Percentiles rank a stretch among this genome's conserved stretches.
These are phyloP conservation scores for Eucera pruinosa DNA, from an alignment of 2,888 invertebrate species.

Conservation along the genomic window DNA sequence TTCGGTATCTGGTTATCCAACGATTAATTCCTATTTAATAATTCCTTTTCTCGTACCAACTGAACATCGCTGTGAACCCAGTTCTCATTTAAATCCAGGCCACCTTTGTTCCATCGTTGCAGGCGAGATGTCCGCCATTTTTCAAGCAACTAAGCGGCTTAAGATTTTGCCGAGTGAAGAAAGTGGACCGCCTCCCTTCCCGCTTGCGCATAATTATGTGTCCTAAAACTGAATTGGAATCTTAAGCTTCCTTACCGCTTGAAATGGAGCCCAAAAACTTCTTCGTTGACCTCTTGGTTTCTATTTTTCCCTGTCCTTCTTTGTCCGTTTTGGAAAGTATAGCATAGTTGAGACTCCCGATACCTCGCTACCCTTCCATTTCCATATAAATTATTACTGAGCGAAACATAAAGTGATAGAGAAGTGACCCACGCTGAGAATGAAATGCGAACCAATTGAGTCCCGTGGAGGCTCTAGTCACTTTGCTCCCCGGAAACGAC, in stretches of 20 bases:
- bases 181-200: conserved; percentile 34
- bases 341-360: too few species aligned
- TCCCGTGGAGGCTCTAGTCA: not conserved
- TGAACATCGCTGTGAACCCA: conserved; percentile 33
- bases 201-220: conserved; percentile 61
- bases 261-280: conserved; percentile 51
- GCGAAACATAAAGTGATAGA: conserved; percentile 29
- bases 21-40: conserved; percentile 66
- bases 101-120: conserved; percentile 58
- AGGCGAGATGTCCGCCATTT: conserved; percentile 52
- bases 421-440: conserved; percentile 20
- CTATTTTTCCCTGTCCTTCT: not conserved
- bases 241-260: conserved; percentile 61
- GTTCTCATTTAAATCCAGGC: conserved; percentile 59
- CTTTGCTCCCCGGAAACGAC: conserved; percentile 20
- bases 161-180: conserved; percentile 60
- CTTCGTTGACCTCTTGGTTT: not conserved
- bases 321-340: too few species aligned
- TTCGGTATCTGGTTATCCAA: conserved; percentile 32
- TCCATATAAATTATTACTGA: conserved; percentile 46
- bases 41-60: conserved; percentile 45
- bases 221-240: conserved; percentile 69
- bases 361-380: conserved; percentile 4
- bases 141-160: conserved; percentile 70
- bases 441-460: conserved; percentile 36